Evolutionary conservation across 2,113 vertebrate genomes (phyloP).

Genomic region (Corapipo altera): DNA sequence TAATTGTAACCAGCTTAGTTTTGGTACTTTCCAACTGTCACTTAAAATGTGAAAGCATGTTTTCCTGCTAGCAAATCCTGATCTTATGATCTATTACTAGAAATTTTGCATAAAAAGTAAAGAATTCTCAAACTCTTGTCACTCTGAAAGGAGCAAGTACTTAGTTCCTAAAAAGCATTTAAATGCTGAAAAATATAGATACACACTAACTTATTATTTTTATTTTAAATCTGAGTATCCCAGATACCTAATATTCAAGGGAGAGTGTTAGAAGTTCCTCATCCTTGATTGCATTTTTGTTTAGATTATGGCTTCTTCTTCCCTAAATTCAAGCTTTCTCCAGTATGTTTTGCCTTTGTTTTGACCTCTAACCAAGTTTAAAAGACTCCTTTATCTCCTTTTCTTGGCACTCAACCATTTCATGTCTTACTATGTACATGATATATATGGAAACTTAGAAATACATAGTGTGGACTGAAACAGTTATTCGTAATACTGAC

Average conservation of each 20-base stretch:
- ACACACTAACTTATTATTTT: background rate
- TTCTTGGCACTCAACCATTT: background rate
- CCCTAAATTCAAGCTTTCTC: background rate
- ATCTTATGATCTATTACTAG: background rate
- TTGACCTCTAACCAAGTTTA: background rate
- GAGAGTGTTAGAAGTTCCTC: background rate
- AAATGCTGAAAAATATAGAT: background rate
- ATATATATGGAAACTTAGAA: background rate
- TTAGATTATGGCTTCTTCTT: background rate
- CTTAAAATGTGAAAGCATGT: background rate
- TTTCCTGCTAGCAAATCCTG: background rate
- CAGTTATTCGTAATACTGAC: background rate
- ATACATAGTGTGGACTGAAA: background rate
- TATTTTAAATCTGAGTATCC: background rate
- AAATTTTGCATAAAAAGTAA: background rate
- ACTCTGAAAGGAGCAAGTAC: background rate
- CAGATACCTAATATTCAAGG: background rate
- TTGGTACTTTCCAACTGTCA: background rate
- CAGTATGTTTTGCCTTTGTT: background rate
- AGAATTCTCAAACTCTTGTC: background rate
- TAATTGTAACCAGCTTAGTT: background rate
- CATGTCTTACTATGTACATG: background rate
- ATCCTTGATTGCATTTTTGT: background rate
- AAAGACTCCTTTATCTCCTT: background rate
- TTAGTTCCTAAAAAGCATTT: background rate